phyloP scores from a whole-genome alignment of 1,140 invertebrate species.

The Dendrolimus punctatus region DNA sequence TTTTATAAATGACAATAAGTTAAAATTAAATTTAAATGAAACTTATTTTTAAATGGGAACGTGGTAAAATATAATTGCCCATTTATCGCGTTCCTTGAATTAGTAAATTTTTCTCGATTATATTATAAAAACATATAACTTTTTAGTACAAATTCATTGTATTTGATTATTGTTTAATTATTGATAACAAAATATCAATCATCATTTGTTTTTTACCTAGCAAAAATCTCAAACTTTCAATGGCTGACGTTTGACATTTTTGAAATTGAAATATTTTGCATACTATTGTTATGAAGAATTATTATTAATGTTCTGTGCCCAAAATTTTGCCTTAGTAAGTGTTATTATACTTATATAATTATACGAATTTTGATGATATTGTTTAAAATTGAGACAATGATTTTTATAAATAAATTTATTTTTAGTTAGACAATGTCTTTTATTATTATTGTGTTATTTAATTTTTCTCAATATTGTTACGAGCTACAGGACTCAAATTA shows the following conservation, averaged over 20 bases:
- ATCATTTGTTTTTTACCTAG: conserved; percentile 6
- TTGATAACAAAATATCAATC: background rate
- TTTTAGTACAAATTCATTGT: conserved; percentile 19
- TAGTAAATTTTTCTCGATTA: conserved; percentile 11
- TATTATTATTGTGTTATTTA: too few species aligned
- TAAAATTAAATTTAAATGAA: conserved; percentile 14
- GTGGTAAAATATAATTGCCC: conserved; percentile 42
- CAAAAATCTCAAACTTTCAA: conserved; percentile 60
- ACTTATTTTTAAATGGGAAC: conserved; percentile 10
- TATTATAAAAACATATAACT: conserved; percentile 2
- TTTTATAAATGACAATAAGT: background rate
- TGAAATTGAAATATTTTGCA: conserved; percentile 15
- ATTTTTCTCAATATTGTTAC: too few species aligned
- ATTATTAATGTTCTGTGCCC: conserved; percentile 17
- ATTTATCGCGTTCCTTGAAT: conserved; percentile 36
- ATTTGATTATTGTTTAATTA: conserved; percentile 9
- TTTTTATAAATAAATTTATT: conserved; percentile 11
- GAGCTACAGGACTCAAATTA: too few species aligned
- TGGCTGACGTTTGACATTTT: conserved; percentile 68
- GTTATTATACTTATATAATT: conserved; percentile 35
- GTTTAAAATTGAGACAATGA: conserved; percentile 43
- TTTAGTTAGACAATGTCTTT: too few species aligned
- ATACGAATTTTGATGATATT: conserved; percentile 57
- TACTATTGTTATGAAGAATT: too few species aligned
- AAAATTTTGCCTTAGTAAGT: conserved; percentile 54